Conservation (phyloP, 2,113 vertebrate species). For the Typhlomys cinereus region DNA sequence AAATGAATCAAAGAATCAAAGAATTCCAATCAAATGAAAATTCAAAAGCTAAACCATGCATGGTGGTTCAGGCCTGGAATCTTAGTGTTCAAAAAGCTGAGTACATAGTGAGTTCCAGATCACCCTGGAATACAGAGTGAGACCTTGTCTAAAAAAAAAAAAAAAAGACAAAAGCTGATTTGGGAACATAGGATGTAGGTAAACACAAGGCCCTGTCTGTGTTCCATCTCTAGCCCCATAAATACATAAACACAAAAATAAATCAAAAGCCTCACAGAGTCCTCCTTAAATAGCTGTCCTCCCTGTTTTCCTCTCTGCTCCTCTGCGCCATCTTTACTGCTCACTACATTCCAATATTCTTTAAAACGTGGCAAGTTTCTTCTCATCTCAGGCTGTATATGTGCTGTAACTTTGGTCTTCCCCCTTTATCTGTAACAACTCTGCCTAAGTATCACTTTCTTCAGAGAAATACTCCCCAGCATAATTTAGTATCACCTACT, state of each 20-base stretch:
- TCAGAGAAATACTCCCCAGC: constrained; percentile 30
- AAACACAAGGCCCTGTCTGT: not conserved
- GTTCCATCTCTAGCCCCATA: not conserved
- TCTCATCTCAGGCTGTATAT: not conserved
- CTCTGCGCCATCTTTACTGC: not conserved
- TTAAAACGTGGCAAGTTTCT: not conserved
- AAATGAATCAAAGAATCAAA: not conserved
- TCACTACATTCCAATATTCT: not conserved
- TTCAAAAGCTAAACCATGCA: not conserved
- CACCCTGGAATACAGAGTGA: not conserved
- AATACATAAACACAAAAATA: not conserved
- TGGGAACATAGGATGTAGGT: not conserved
- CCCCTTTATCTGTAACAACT: not conserved
- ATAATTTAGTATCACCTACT: not conserved
- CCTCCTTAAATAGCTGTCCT: not conserved
- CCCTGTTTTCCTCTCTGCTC: not conserved
- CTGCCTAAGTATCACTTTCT: constrained; percentile 8
- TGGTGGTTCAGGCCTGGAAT: not conserved
- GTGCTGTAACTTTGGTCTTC: not conserved
- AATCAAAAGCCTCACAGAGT: not conserved
- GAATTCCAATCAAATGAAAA: not conserved
- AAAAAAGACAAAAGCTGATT: not conserved
- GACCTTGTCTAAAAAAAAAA: not conserved
- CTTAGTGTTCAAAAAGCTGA: not conserved
- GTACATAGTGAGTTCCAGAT: not conserved